Conservation (phyloP, 2,797 vertebrate genomes). For the Triplophysa yarkandensis region DNA sequence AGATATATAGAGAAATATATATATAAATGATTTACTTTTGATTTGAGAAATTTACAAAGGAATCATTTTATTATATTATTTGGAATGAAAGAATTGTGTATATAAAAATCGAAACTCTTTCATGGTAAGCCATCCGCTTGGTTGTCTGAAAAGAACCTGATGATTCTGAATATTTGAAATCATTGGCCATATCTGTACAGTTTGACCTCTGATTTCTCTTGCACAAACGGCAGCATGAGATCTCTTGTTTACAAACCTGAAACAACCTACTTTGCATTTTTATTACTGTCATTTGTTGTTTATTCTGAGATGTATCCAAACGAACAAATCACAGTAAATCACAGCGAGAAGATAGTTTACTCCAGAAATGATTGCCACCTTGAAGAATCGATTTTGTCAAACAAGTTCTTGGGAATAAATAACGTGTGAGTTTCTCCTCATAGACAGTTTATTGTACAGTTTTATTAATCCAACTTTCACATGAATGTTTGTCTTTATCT, state of each 20-base stretch:
- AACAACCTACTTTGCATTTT: conserved; percentile 59
- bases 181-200: conserved; percentile 64
- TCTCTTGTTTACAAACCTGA: conserved; percentile 80
- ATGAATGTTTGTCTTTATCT: conserved; percentile 80
- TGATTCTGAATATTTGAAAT: conserved; percentile 61
- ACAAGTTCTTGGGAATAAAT: conserved; percentile 55
- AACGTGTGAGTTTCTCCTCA: conserved; percentile 73
- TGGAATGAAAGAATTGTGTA: conserved; percentile 80
- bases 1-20: conserved; percentile 59
- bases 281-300: conserved; percentile 55
- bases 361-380: conserved; percentile 64
- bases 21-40: conserved; percentile 78
- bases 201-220: conserved; percentile 72
- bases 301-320: conserved; percentile 46
- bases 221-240: conserved; percentile 80
- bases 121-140: conserved; percentile 27
- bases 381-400: conserved; percentile 30
- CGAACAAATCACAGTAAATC: conserved; percentile 46
- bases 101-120: conserved; percentile 65
- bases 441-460: conserved; percentile 76
- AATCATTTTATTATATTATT: conserved; percentile 82
- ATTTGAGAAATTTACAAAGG: conserved; percentile 84
- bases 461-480: conserved; percentile 77
- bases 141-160: conserved; percentile 42
- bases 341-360: conserved; percentile 57